phyloP scores from a whole-genome alignment of 2,888 invertebrate genomes.

The Mallateleia sp. region DNA sequence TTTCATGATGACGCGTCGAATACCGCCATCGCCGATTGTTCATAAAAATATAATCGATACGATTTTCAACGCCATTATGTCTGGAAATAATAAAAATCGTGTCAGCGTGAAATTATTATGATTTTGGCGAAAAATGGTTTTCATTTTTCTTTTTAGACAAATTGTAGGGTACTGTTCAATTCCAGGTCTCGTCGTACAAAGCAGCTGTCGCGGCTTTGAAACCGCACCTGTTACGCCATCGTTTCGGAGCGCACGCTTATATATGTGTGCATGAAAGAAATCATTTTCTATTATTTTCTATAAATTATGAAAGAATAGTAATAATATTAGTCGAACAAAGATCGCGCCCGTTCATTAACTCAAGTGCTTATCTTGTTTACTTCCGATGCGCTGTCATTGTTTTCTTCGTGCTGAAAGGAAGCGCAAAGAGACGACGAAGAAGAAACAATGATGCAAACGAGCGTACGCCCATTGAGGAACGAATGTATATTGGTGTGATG shows the following conservation, averaged over 20 bases:
- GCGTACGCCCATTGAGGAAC: conserved; percentile 64
- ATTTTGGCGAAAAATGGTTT: conserved; percentile 32
- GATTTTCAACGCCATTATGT: conserved; percentile 46
- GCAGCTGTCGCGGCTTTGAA: conserved; percentile 73
- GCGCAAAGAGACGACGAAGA: conserved; percentile 55
- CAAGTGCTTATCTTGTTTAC: conserved; percentile 65
- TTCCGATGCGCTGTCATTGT: conserved; percentile 67
- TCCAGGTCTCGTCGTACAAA: conserved; percentile 32
- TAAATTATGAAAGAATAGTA: conserved; percentile 66
- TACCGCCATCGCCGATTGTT: neutral
- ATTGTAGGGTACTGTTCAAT: conserved; percentile 39
- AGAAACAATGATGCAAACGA: conserved; percentile 76
- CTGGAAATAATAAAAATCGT: conserved; percentile 14
- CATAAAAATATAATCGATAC: conserved; percentile 36
- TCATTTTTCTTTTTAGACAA: conserved; percentile 40
- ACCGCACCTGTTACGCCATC: conserved; percentile 71
- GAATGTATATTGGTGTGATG: conserved; percentile 49
- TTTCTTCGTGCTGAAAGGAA: conserved; percentile 57
- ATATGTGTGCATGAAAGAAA: conserved; percentile 56
- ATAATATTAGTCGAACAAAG: conserved; percentile 67
- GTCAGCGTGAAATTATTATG: conserved; percentile 41
- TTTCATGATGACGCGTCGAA: too few relatives aligned
- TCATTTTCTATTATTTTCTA: conserved; percentile 60
- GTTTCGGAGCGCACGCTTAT: conserved; percentile 50
- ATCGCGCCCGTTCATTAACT: conserved; percentile 69